Evolutionary conservation across 2,888 invertebrate genomes (phyloP).

Genomic region (Parasteatoda lunata): DNA sequence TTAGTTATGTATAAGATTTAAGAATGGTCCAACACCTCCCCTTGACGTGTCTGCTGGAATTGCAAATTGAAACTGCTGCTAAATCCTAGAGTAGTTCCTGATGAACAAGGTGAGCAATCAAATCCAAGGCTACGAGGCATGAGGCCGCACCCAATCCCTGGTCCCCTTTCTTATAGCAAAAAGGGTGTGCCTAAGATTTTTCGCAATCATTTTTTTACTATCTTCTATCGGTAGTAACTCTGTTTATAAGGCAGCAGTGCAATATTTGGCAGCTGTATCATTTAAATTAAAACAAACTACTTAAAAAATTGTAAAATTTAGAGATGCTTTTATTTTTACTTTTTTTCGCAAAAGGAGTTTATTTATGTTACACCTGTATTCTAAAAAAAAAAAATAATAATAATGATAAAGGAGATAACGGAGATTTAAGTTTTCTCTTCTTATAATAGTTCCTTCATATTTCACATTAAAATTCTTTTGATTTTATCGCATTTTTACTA

Average conservation of each 20-base stretch:
- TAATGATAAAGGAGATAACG: too few species aligned
- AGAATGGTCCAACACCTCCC: background rate
- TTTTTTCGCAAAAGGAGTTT: too few species aligned
- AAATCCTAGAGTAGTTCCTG: slow-evolving; percentile 45
- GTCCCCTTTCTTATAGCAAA: slow-evolving; percentile 8
- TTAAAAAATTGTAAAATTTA: too few species aligned
- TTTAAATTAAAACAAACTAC: too few species aligned
- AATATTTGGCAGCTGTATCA: slow-evolving; percentile 15
- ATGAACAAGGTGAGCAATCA: slow-evolving; percentile 25
- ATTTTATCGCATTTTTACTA: too few species aligned
- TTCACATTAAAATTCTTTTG: too few species aligned
- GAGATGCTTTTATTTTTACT: too few species aligned
- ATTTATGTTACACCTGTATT: too few species aligned
- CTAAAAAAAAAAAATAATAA: too few species aligned
- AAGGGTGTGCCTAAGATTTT: slow-evolving; percentile 14
- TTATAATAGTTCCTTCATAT: too few species aligned
- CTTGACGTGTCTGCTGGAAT: background rate
- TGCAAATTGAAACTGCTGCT: slow-evolving; percentile 13
- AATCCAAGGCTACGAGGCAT: slow-evolving; percentile 31
- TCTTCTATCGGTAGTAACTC: background rate
- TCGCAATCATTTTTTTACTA: background rate
- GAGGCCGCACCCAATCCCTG: slow-evolving; percentile 45
- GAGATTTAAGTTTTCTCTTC: too few species aligned
- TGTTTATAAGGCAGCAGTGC: slow-evolving; percentile 12
- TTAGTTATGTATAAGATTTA: background rate